Evolutionary conservation across 1,140 invertebrate genomes (phyloP), one percentile per base, ranked within the genome.

Genomic region (Tachypleus tridentatus): DNA sequence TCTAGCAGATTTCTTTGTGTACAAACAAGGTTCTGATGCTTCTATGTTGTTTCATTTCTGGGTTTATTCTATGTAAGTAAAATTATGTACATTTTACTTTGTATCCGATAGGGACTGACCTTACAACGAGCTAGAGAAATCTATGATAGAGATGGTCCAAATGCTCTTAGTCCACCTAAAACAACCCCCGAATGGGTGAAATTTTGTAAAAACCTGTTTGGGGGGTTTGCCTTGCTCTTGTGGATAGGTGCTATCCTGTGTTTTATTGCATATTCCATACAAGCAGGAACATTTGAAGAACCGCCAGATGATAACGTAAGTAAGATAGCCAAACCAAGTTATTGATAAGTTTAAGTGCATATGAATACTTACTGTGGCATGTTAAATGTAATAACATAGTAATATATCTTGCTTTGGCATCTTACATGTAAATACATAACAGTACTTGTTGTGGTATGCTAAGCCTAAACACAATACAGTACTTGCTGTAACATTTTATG

Each of bases 191-290:
- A 96, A 84, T 97, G 93, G 93, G 85, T 97, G 54, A 98, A 97
- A 79, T 98, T 98, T 83, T 91, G 90, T 80, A 96, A 96, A 82
- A 94, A 95, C 79, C 82, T 97, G 64, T 97, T 98, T 79, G 93
- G 93, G 72, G 95, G 95, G 74, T 98, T 98, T 77, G 89, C 93
- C 70, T 82, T 97, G 74, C 80, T 98, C 72, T 80, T 98, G 70
- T 98, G 95, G 95, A 91, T 96, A 78, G 94, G 94, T 76, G 89
- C 93, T 74, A 87, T 97, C 75, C 84, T 98, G 59, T 98, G 94
- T 83, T 97, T 96, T 79, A 87, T 96, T 78, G 94, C 93, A 72
- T 97, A 97, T 77, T 86, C 86, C 75, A 96, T 97, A 77, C 89
- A 93, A 70, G 59, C 73, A 11, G 67, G 67, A 47, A 73, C 73